Base-by-base conservation (phyloP, 1,140 invertebrate species). In the Drosophila setifemur region DNA sequence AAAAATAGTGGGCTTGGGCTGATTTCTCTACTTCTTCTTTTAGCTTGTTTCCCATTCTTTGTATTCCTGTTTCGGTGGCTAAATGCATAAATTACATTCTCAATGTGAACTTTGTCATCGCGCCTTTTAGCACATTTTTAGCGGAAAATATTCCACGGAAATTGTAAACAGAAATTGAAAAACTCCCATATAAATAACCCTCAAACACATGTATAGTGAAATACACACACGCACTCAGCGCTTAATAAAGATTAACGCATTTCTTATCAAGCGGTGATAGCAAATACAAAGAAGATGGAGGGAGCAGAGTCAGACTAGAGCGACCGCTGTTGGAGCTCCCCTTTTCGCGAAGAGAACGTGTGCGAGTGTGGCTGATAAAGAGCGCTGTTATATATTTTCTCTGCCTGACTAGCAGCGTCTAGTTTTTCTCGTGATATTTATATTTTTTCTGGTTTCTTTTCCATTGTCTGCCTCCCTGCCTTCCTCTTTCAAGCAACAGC, bases 221-320 rank as follows among this genome's bases (percentile, higher is more conserved):
- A 39, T 26, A 55, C 28, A 40, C 35, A 43, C 54, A 57, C 53
- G 23, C 25, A 25, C 73, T 57, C 54, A 73, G 69, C 58, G 69
- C 74, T 85, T 79, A 79, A 85, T 85, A 85, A 85, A 85, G 79
- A 85, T 85, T 85, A 85, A 85, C 79, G 79, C 79, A 85, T 85
- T 85, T 85, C 79, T 85, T 85, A 85, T 85, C 79, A 86, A 76
- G 70, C 73, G 61, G 69, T 77, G 78, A 83, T 83, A 83, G 79
- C 77, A 55, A 35, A n/a, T n/a, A 21, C 26, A 12, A 49, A 47
- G 55, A 70, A 58, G 39, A 70, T 40, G 43, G 43, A 28, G 45
- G 49, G 33, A 54, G 19, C 9, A 29, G 23, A 53, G 16, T 19
- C 26, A 23, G n/a, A 44, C n/a, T n/a, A 52, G 35, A 35, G 16